These are phyloP conservation scores for Plusia festucae DNA, from an alignment of 2,888 invertebrate genomes.

Conservation along the genomic window DNA sequence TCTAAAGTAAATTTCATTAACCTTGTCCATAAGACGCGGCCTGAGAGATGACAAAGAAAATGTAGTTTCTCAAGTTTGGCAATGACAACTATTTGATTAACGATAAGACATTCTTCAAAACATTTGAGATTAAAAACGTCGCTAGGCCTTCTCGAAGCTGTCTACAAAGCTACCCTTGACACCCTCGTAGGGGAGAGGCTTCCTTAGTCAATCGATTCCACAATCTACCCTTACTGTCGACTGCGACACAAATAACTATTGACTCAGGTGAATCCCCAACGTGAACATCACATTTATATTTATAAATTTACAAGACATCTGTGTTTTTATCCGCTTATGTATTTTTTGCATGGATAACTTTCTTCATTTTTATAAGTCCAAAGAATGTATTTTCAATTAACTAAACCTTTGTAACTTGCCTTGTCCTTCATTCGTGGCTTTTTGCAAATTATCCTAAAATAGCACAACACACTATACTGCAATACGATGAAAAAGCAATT, in stretches of 20 bases:
- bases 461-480: slow-evolving; percentile 26
- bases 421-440: slow-evolving; percentile 33
- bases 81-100: slow-evolving; percentile 49
- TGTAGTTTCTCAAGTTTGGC: slow-evolving; percentile 23
- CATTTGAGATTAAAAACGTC: slow-evolving; percentile 54
- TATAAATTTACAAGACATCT: slow-evolving; percentile 15
- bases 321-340: slow-evolving; percentile 10
- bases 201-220: slow-evolving; percentile 75
- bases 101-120: slow-evolving; percentile 55
- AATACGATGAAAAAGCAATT: slow-evolving; percentile 37
- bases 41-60: slow-evolving; percentile 45
- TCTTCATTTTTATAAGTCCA: neutral
- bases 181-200: slow-evolving; percentile 63
- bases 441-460: slow-evolving; percentile 32
- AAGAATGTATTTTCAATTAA: neutral
- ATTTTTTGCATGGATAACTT: neutral
- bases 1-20: slow-evolving; percentile 23
- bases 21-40: slow-evolving; percentile 45
- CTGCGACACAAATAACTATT: slow-evolving; percentile 71
- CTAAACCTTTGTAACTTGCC: slow-evolving; percentile 19
- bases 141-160: slow-evolving; percentile 45
- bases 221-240: slow-evolving; percentile 70
- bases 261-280: slow-evolving; percentile 67
- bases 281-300: slow-evolving; percentile 22
- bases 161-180: slow-evolving; percentile 69